Evolutionary conservation across 2,113 vertebrate species (phyloP), one percentile per base, ranked within the genome.

Genomic region (Bujurquina vittata): DNA sequence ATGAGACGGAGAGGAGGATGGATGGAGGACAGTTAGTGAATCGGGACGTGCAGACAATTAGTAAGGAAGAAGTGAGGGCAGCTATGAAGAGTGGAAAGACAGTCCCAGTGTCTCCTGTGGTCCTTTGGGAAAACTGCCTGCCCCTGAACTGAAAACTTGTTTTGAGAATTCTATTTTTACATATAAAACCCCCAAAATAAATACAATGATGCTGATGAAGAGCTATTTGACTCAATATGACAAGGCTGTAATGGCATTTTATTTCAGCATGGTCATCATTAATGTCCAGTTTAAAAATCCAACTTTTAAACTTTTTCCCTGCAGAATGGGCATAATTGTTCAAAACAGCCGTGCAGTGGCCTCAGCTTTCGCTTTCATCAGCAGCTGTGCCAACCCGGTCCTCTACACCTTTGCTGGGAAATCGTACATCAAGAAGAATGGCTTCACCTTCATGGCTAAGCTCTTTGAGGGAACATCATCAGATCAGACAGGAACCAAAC

Each of bases 381-480:
- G 96, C 87, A 96, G 95, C 87, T 95, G 94, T 52, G 95, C 93
- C 40, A 96, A 96, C 31, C 96, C 95, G 0, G 62, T 96, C 69
- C 95, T 96, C 46, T 96, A 96, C 87, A 91, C 95, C 9, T 94
- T 96, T 10, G 95, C 94, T 1, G 96, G 95, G 7, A 95, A 95
- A 77, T 93, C 95, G 1, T 96, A 96, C 90, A 96, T 96, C 22
- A 93, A 55, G 46, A n/a, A 84, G 55, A 93, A 95, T 1, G 96
- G 96, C 22, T 31, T 96, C 0, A 88, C 88, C 55, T 96, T 96
- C 90, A 96, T 96, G 95, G 95, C 94, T 0, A 91, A 92, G 2
- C 94, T 96, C 2, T 95, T 96, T 22, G 96, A 96, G 65, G 92
- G 93, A 8, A 95, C 91, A 0, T 90, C 91, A 0, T 3, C 65